Base-by-base conservation (phyloP, 2,888 invertebrate species). In the Drosophila mulleri region DNA sequence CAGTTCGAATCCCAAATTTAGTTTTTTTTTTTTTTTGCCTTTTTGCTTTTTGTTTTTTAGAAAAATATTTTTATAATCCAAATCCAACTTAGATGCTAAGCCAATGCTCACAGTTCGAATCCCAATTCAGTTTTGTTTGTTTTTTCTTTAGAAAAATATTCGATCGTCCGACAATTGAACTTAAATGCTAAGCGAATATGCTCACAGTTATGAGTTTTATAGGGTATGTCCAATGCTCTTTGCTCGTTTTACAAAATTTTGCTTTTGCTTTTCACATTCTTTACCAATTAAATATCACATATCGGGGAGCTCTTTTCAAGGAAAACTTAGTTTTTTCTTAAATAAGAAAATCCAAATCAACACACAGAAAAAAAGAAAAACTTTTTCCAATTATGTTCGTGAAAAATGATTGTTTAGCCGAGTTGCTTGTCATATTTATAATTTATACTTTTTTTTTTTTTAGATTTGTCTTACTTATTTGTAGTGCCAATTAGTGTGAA, bases 241-340 rank as follows among this genome's bases (percentile, higher is more conserved):
- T 72, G 63, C 53, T 65, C 53, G 59, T 52, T 68, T 69, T 61
- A 65, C 57, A 69, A 77, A 62, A 65, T 62, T 78, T 67, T 66
- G 82, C 57, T 56, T 57, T 70, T 53, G 48, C 56, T 41, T 52
- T 42, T 45, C 18, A 60, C 64, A 63, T 52, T 44, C 41, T 70
- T 72, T 72, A 85, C 66, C 70, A 87, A 87, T 91, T 91, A 82
- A 84, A 90, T 91, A 91, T 91, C 91, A 91, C 91, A 91, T 91
- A 82, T 91, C 90, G 90, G 91, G 84, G 91, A 91, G 91, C 91
- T 91, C 91, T 91, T 89, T 89, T 87, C 64, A 81, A 80, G 72
- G 77, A 64, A 77, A 88, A 76, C 48, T 67, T 60, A 67, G 16
- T 74, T 58, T 52, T 74, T 77, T 72, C 71, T 75, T 78, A 82